Evolutionary conservation across 2,888 invertebrate species (phyloP), one percentile per base, ranked within the genome.

Genomic region (Sympetrum striolatum): DNA sequence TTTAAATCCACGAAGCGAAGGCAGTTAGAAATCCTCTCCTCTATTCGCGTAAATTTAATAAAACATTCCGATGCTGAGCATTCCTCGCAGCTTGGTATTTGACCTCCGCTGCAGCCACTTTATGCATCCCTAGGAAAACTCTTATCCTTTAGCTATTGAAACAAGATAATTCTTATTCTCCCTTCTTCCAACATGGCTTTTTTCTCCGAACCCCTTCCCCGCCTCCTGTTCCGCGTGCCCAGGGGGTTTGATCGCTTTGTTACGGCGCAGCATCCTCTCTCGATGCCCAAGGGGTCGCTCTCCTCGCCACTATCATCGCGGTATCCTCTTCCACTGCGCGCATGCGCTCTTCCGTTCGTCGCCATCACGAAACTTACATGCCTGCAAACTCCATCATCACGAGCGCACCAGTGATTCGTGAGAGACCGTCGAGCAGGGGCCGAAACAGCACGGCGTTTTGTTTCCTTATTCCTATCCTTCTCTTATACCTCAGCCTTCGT

Each of bases 361-460:
- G 58, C 60, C 86, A 86, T 86, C 86, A 86, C 86, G 86, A 86
- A 86, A 60, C 37, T 37, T 25, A 86, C 86, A 86, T 86, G 86
- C 60, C 64, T 64, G 86, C 86, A 64, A 86, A 86, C 86, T 60
- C 86, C 86, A 64, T 60, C 86, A 86, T 86, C 86, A 86, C 86
- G 86, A 86, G 37, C 86, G 86, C 60, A n/a, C 86, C 86, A 37
- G 35, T 25, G 86, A 60, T 35, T 86, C 86, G 86, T 86, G 86
- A 86, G 86, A 60, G 86, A 86, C 60, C 86, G 86, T 60, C n/a
- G 60, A 86, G 60, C 37, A 35, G 39, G 60, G n/a, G 86, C 82
- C 35, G 31, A 82, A 82, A 53, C 35, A 58, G 31, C 31, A 53
- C 31, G 12, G 58, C 58, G 58, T 53, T 81, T 48, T 53, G 31